Percentiles rank a stretch among this genome's conserved stretches.
Evolutionary conservation across 2,888 invertebrate species (phyloP).

Genomic region (Mylabris sibirica): DNA sequence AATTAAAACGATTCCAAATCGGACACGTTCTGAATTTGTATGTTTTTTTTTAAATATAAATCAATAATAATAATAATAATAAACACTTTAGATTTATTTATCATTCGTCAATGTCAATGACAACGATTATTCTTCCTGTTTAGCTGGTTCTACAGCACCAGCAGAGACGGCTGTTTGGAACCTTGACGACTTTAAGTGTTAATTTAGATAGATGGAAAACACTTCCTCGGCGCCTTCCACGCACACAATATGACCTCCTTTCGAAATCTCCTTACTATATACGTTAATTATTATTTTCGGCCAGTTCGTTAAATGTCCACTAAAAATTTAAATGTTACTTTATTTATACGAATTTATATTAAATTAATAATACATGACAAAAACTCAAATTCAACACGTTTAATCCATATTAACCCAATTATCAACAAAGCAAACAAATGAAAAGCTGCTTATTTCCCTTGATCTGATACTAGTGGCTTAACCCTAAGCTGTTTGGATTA

Average conservation of each 20-base stretch:
- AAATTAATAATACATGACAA: neutral
- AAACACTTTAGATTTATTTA: constrained; percentile 30
- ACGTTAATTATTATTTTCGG: constrained; percentile 30
- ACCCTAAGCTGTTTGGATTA: constrained; percentile 1
- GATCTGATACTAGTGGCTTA: neutral
- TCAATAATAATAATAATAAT: neutral
- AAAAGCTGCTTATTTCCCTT: constrained; percentile 8
- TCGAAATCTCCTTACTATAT: constrained; percentile 29
- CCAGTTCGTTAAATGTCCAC: neutral
- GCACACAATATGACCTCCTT: constrained; percentile 44
- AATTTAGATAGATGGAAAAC: constrained; percentile 42
- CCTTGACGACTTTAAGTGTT: constrained; percentile 43
- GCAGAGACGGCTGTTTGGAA: constrained; percentile 33
- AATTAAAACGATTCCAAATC: constrained; percentile 35
- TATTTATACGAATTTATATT: neutral
- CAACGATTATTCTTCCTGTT: constrained; percentile 43
- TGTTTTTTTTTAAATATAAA: neutral
- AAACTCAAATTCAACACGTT: neutral
- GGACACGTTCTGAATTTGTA: constrained; percentile 35
- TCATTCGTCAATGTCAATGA: constrained; percentile 45
- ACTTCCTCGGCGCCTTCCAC: constrained; percentile 47
- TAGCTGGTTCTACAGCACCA: constrained; percentile 34
- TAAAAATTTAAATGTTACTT: neutral
- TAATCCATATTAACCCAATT: constrained; percentile 7
- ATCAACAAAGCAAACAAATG: constrained; percentile 6